Base-by-base conservation (phyloP, 2,797 vertebrate species). In the Gymnopithys bicolor region DNA sequence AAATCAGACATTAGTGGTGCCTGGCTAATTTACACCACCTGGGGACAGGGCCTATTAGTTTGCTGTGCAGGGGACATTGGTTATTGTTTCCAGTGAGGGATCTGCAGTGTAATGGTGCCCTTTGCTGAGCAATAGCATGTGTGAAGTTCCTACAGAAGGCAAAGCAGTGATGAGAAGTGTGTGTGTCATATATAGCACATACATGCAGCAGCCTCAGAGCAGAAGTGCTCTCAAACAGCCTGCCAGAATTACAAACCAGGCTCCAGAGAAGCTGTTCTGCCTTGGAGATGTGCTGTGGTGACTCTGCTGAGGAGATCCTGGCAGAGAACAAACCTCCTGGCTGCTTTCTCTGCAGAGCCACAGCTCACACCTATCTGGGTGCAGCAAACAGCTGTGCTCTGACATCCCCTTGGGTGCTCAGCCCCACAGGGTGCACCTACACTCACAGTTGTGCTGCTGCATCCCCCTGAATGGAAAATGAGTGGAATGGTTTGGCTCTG, bases 1-100 rank as follows among this genome's bases (percentile, higher is more conserved):
- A 94, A 96, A 96, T 96, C 94, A 97, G 91, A 90, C 87, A 69
- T 96, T 86, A 96, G 87, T 56, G 52, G 55, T 93, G 80, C 91
- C 73, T 76, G 35, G 76, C 87, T 94, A 96, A 93, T 96, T 96
- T 95, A 93, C 52, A 1, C 92, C 94, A 96, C 91, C 92, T 96
- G 96, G 87, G 94, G 79, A 96, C 91, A 91, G 83, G 73, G 51
- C 84, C 91, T 92, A 70, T 96, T 97, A 87, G 73, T 84, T 96
- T 94, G 78, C 91, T 82, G 19, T 69, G 93, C 94, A 94, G 89
- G 79, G 92, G 94, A 78, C 89, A 88, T 90, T 95, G 79, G 83
- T 93, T 89, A 91, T 69, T 94, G 88, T 92, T 95, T 95, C 80
- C 89, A 95, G 81, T 88, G 81, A 85, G 37, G 59, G 79, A 86